Evolutionary conservation across 2,888 invertebrate species (phyloP), one percentile per base, ranked within the genome.

Genomic region (Therioaphis trifolii): DNA sequence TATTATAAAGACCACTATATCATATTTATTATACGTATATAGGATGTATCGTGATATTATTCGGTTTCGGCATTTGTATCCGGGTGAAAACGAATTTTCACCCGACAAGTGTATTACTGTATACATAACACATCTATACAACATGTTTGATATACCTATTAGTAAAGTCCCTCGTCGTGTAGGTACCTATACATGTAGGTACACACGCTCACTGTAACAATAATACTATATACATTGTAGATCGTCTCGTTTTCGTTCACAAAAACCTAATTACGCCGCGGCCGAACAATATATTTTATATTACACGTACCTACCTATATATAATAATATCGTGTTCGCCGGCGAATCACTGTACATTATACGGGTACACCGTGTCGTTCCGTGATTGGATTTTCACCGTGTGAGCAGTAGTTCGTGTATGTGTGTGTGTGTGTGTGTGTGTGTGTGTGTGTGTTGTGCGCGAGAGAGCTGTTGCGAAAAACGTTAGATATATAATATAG

Each of bases 351-450:
- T 27, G 24, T 58, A n/a, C n/a, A 58, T 40, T 35, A 21, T 40
- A 66, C 9, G 40, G 24, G 43, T 27, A 40, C 61, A 75, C 75
- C 75, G 75, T 75, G 27, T 75, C 75, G 18, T 75, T 61, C 18
- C 43, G 40, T 43, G 75, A 75, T 75, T 75, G 58, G 75, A 75
- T 75, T 75, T 75, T 75, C 75, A 46, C 58, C 61, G 46, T 29
- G 76, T n/a, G 40, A 2, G 15, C 21, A 12, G 43, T 18, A 35
- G n/a, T n/a, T n/a, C n/a, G n/a, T n/a, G n/a, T n/a, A n/a, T n/a
- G n/a, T n/a, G n/a, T n/a, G n/a, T n/a, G n/a, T n/a, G n/a, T n/a
- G n/a, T n/a, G n/a, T n/a, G n/a, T n/a, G n/a, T n/a, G n/a, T n/a
- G n/a, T n/a, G n/a, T n/a, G n/a, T n/a, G n/a, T n/a, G n/a, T n/a